A percentile compares a stretch with the other conserved stretches of the same genome.
Evolutionary conservation across 1,140 invertebrate genomes (phyloP).

Genomic region (Colletes gigas): DNA sequence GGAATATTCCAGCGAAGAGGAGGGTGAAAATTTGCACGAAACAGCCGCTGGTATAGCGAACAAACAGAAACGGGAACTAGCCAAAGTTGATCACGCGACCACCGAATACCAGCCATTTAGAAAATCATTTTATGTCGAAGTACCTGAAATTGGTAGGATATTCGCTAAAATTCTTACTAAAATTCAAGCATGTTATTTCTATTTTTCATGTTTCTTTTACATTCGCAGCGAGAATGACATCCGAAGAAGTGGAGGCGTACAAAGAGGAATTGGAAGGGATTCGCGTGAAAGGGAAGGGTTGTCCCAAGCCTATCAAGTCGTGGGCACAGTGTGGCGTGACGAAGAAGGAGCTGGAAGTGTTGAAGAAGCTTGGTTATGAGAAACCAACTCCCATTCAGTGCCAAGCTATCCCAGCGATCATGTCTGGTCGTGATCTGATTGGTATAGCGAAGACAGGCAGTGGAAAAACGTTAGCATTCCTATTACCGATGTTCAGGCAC

Average conservation of each 20-base stretch:
- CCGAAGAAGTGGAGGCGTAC: conserved; percentile 93
- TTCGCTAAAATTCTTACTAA: not conserved
- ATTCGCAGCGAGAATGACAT: conserved; percentile 89
- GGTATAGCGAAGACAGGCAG: conserved; percentile 99
- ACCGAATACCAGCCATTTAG: conserved; percentile 94
- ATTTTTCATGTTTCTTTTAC: not conserved
- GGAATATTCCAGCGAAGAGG: conserved; percentile 98
- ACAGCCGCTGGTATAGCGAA: conserved; percentile 93
- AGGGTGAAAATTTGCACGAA: conserved; percentile 95
- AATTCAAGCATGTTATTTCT: not conserved
- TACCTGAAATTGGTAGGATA: conserved; percentile 85
- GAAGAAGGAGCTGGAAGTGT: conserved; percentile 96
- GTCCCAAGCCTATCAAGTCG: conserved; percentile 96
- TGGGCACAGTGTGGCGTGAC: conserved; percentile 99
- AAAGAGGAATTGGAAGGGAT: conserved; percentile 93
- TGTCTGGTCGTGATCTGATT: conserved; percentile 98
- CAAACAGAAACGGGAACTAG: conserved; percentile 93
- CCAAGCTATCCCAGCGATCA: conserved; percentile 99
- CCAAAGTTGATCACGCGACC: conserved; percentile 92
- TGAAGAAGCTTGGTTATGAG: conserved; percentile 96
- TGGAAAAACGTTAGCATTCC: conserved; percentile 99
- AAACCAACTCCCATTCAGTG: conserved; percentile 99
- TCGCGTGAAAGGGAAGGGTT: conserved; percentile 91
- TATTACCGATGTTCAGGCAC: conserved; percentile 99
- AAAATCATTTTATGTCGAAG: conserved; percentile 98